phyloP scores from a whole-genome alignment of 2,113 vertebrate genomes.

The Typhlomys cinereus region DNA sequence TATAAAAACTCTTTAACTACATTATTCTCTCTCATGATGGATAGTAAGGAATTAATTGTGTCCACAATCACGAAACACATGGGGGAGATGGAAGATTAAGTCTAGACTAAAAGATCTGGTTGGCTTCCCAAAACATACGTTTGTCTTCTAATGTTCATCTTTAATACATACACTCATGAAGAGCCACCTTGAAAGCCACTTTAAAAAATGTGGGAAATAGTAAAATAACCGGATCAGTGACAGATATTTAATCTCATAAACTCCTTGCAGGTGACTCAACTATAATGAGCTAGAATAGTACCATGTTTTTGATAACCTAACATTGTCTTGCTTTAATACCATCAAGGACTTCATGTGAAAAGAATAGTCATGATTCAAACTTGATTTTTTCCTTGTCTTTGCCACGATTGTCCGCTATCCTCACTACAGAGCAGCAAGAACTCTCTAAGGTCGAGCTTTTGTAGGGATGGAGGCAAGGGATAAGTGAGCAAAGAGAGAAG shows the following conservation, averaged over 20 bases:
- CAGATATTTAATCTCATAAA: slow-evolving; percentile 50
- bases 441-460: not conserved
- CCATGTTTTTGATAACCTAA: slow-evolving; percentile 16
- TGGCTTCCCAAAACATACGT: not conserved
- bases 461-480: not conserved
- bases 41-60: not conserved
- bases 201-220: slow-evolving; percentile 17
- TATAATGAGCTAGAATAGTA: slow-evolving; percentile 51
- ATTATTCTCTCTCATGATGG: not conserved
- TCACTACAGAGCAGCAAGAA: not conserved
- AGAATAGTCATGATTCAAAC: not conserved
- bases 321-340: slow-evolving; percentile 46
- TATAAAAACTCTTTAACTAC: slow-evolving; percentile 55
- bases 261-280: not conserved
- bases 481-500: not conserved
- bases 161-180: slow-evolving; percentile 2
- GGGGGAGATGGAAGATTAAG: not conserved
- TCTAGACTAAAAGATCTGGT: not conserved
- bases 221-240: slow-evolving; percentile 38
- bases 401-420: not conserved
- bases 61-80: not conserved
- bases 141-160: slow-evolving; percentile 18
- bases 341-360: not conserved
- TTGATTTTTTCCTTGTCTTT: not conserved
- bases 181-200: slow-evolving; percentile 50